Percentiles rank a stretch among this genome's conserved stretches.
phyloP scores from a whole-genome alignment of 1,140 invertebrate genomes.

The Nomia melanderi region DNA sequence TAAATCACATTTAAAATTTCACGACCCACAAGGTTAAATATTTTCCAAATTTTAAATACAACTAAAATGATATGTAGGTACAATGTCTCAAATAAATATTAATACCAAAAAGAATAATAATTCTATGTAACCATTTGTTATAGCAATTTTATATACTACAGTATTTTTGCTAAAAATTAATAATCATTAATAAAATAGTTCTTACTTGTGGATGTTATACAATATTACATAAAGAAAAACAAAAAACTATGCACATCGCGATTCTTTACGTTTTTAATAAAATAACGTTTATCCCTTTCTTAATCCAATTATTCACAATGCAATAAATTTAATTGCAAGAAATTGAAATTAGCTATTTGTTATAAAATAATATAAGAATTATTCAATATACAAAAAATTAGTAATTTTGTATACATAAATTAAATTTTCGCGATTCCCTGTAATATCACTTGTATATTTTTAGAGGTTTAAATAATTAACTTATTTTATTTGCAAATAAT shows the following conservation, averaged over 20 bases:
- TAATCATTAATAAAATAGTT: conserved; percentile 10
- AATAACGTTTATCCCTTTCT: conserved; percentile 14
- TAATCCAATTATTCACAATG: conserved; percentile 1
- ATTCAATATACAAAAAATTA: conserved; percentile 32
- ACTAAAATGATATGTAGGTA: conserved; percentile 61
- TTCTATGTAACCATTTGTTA: conserved; percentile 7
- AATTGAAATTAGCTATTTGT: conserved; percentile 9
- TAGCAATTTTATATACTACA: background rate
- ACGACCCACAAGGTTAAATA: conserved; percentile 10
- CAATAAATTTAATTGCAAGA: conserved; percentile 14
- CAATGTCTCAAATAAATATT: conserved; percentile 60
- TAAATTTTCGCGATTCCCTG: conserved; percentile 18
- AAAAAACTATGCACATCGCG: background rate
- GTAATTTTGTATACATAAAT: conserved; percentile 26
- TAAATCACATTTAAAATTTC: conserved; percentile 40
- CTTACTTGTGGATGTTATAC: conserved; percentile 17
- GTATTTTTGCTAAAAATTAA: conserved; percentile 11
- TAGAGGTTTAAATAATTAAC: conserved; percentile 23
- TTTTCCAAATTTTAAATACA: conserved; percentile 52
- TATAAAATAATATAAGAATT: conserved; percentile 21
- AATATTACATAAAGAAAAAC: conserved; percentile 15
- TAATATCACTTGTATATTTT: conserved; percentile 18
- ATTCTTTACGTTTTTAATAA: conserved; percentile 4
- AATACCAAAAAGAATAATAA: conserved; percentile 42
- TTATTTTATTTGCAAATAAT: conserved; percentile 7